A percentile compares a stretch with the other conserved stretches of the same genome.
These are phyloP conservation scores for Tipula confusa DNA, from an alignment of 2,888 invertebrate genomes.

Conservation along the genomic window DNA sequence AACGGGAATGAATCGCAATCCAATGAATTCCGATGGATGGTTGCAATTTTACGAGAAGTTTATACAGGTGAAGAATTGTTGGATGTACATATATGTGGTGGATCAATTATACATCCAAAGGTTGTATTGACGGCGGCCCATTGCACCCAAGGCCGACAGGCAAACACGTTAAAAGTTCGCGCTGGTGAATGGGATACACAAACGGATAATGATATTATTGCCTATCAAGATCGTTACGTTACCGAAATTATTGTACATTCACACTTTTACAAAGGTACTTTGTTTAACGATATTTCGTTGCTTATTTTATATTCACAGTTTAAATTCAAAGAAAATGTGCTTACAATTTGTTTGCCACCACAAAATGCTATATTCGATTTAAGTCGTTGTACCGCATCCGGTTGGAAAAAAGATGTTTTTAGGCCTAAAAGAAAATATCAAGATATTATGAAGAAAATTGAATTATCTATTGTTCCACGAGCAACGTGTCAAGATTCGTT, in stretches of 20 bases:
- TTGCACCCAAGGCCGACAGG: conserved; percentile 53
- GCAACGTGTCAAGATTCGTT: conserved; percentile 51
- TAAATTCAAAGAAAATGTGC: conserved; percentile 62
- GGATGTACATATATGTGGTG: conserved; percentile 52
- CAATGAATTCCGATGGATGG: neutral
- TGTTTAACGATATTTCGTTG: conserved; percentile 71
- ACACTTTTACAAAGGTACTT: conserved; percentile 58
- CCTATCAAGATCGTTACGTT: conserved; percentile 66
- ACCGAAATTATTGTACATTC: conserved; percentile 57
- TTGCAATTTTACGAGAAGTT: too few species aligned
- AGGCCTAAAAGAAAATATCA: conserved; percentile 55
- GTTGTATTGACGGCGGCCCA: conserved; percentile 80
- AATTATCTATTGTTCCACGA: conserved; percentile 60
- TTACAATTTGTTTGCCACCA: conserved; percentile 63
- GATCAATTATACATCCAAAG: conserved; percentile 44
- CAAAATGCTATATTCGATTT: conserved; percentile 45
- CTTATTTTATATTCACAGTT: conserved; percentile 61
- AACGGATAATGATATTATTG: too few species aligned
- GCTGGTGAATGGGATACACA: conserved; percentile 83
- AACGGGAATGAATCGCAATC: too few species aligned
- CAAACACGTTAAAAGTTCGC: conserved; percentile 51
- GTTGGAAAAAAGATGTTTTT: conserved; percentile 47
- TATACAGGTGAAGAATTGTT: conserved; percentile 34
- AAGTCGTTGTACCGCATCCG: conserved; percentile 44
- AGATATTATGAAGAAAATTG: conserved; percentile 62